Evolutionary conservation across 30 jellyfish, hydroid and myxozoan genomes (phyloP).

Genomic region (Chrysaora quinquecirrha): DNA sequence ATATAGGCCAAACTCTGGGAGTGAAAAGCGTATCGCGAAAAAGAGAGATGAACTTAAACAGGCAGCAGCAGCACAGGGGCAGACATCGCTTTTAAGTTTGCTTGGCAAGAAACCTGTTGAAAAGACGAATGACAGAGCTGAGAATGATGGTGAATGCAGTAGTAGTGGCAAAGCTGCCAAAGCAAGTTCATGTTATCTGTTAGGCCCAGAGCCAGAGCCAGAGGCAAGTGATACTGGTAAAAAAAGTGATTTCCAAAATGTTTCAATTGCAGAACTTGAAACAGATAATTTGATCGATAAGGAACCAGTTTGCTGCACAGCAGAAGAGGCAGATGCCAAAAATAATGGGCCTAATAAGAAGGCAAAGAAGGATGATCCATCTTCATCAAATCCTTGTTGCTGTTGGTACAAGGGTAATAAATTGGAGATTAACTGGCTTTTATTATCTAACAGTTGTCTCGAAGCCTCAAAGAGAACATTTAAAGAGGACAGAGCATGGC

Average conservation of each 20-base stretch:
- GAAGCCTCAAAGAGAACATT: not conserved
- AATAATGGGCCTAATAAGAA: conserved; percentile 21
- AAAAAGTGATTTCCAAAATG: conserved; percentile 34
- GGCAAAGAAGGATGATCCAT: not conserved
- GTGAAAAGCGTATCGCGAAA: too few relatives aligned
- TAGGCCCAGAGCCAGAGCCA: too few relatives aligned
- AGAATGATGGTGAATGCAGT: conserved; percentile 1
- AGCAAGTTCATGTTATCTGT: not conserved
- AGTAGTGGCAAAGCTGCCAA: conserved; percentile 3
- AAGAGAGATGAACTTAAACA: too few relatives aligned
- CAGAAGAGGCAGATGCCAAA: conserved; percentile 39
- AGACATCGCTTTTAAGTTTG: not conserved
- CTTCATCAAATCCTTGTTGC: too few relatives aligned
- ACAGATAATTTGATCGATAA: conserved; percentile 25
- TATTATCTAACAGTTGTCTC: too few relatives aligned
- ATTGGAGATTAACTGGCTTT: too few relatives aligned
- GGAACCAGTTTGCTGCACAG: conserved; percentile 30
- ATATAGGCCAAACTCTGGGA: too few relatives aligned
- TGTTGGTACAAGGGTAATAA: too few relatives aligned
- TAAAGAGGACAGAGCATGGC: conserved; percentile 42
- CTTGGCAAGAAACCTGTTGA: not conserved
- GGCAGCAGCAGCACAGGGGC: too few relatives aligned
- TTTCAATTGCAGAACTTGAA: conserved; percentile 35
- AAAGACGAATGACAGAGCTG: conserved; percentile 4
- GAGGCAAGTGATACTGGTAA: conserved; percentile 28